Conservation (phyloP, 2,797 vertebrate species). For the Kryptolebias ocellatus region DNA sequence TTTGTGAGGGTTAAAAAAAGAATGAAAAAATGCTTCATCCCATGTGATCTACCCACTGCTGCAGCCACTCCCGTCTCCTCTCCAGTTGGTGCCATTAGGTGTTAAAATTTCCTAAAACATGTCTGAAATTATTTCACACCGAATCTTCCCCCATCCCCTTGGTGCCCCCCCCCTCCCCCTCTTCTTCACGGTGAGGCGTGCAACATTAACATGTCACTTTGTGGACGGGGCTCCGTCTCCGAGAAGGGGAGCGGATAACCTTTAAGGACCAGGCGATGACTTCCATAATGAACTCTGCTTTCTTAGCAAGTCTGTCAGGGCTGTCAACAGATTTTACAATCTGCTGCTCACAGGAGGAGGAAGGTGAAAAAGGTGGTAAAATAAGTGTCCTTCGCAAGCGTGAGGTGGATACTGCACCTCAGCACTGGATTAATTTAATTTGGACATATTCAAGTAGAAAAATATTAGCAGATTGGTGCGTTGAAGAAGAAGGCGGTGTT, state of each 20-base stretch:
- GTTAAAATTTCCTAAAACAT: slow-evolving; percentile 63
- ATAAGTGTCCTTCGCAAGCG: slow-evolving; percentile 73
- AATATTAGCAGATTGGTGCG: slow-evolving; percentile 84
- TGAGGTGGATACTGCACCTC: slow-evolving; percentile 81
- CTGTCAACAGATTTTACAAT: slow-evolving; percentile 81
- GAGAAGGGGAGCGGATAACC: slow-evolving; percentile 71
- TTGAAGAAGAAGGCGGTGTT: slow-evolving; percentile 74
- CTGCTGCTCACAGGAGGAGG: slow-evolving; percentile 62
- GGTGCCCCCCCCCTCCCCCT: not conserved
- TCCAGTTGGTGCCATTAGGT: slow-evolving; percentile 59
- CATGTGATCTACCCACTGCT: slow-evolving; percentile 30
- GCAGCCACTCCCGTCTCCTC: slow-evolving; percentile 20
- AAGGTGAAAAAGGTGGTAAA: slow-evolving; percentile 23
- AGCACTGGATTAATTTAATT: slow-evolving; percentile 84
- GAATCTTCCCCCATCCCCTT: slow-evolving; percentile 37
- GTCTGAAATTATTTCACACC: slow-evolving; percentile 71
- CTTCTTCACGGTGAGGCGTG: slow-evolving; percentile 54
- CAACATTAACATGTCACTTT: slow-evolving; percentile 69
- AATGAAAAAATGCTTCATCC: slow-evolving; percentile 40
- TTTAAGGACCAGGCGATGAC: slow-evolving; percentile 76
- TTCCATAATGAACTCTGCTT: slow-evolving; percentile 78
- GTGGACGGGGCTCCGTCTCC: slow-evolving; percentile 41
- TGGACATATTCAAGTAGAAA: slow-evolving; percentile 87
- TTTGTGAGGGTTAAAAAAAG: slow-evolving; percentile 44
- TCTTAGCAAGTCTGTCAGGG: slow-evolving; percentile 77